Evolutionary conservation across 2,797 vertebrate species (phyloP), one percentile per base, ranked within the genome.

Genomic region (Xenopus petersii): DNA sequence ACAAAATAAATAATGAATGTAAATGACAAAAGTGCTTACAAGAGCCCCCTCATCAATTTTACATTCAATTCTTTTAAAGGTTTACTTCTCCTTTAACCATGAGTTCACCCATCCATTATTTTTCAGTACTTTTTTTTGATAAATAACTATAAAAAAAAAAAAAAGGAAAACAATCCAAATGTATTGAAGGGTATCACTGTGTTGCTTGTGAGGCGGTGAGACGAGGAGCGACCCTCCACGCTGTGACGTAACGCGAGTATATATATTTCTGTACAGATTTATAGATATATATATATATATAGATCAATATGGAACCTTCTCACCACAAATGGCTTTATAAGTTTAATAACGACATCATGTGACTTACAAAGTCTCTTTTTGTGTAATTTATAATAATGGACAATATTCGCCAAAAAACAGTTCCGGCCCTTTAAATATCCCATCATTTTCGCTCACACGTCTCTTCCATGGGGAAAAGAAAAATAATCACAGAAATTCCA

Each of bases 231-330:
- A 42, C 48, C 61, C 30, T 47, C 54, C 30, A 21, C 47, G 69
- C 75, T 72, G 64, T 72, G 46, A 72, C 61, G 3, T 74, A 33
- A 61, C 13, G 16, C 54, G 16, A 55, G 13, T 55, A 15, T 55
- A 55, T 73, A 66, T 74, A 67, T 74, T 59, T 67, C 49, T 74
- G 48, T 68, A 68, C 48, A 46, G 61, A 51, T 74, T 21, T 21
- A 21, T 21, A 55, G 62, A 74, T 26, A 68, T 21, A 74, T 68
- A 75, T 66, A 66, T 75, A 67, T 69, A 56, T 13, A 64, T 36
- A 36, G 33, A 36, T 36, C 33, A 16, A 65, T 12, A 15, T 55
- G 71, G 42, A 64, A 64, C 33, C 4, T 42, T n/a, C 3, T 64
- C 33, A 46, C 16, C 36, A 46, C 15, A 61, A 55, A 58, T 16